These are phyloP conservation scores for Brachyhypopomus gauderio DNA, from an alignment of 2,113 vertebrate species.

Conservation along the genomic window DNA sequence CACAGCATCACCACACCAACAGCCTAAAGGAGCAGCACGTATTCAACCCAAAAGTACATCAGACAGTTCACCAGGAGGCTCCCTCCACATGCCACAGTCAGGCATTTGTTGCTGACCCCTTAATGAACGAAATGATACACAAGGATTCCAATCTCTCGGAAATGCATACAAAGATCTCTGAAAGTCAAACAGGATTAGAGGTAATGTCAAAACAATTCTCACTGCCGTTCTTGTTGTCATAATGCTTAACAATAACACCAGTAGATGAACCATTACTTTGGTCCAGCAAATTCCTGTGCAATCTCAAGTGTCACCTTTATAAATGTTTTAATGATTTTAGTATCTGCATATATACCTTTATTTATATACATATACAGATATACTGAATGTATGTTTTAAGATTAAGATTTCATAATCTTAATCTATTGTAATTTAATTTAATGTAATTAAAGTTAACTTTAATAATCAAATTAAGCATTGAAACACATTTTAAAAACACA, in stretches of 20 bases:
- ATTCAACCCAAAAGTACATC: neutral
- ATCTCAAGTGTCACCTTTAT: neutral
- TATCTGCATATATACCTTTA: no score
- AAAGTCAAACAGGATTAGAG: conserved; percentile 50
- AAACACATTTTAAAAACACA: no score
- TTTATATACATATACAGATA: no score
- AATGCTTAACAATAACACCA: conserved; percentile 28
- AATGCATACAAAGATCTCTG: conserved; percentile 43
- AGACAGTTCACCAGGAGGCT: neutral
- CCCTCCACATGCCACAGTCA: neutral
- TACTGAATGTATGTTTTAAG: no score
- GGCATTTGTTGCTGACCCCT: conserved; percentile 38
- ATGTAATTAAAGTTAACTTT: no score
- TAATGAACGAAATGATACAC: conserved; percentile 46
- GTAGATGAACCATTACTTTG: conserved; percentile 1
- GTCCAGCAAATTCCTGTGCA: neutral
- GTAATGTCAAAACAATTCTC: conserved; percentile 36
- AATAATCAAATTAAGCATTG: no score
- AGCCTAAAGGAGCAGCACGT: no score
- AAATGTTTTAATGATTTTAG: no score
- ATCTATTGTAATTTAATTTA: no score
- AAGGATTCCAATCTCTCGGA: conserved; percentile 34
- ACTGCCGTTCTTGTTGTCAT: neutral
- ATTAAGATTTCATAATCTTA: no score
- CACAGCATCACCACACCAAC: neutral